Evolutionary conservation across 2,888 invertebrate species (phyloP).

Genomic region (Cheilosia soror): DNA sequence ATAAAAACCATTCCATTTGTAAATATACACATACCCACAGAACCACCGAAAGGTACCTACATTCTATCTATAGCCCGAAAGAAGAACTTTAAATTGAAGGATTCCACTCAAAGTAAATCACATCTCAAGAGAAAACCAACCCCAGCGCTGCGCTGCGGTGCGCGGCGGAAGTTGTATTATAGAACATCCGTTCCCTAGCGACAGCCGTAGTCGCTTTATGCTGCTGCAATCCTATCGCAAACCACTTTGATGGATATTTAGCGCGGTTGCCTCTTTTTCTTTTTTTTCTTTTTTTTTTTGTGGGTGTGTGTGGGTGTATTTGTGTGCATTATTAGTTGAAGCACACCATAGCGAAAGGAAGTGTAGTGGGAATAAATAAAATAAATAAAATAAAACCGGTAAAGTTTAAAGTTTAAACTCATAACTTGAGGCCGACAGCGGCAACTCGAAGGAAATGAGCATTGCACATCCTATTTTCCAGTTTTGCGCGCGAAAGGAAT

Average conservation of each 20-base stretch:
- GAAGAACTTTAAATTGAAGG: slow-evolving; percentile 66
- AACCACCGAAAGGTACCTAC: not conserved
- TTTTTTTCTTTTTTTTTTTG: not conserved
- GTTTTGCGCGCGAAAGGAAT: slow-evolving; percentile 9
- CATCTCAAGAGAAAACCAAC: slow-evolving; percentile 66
- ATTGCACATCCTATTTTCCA: slow-evolving; percentile 66
- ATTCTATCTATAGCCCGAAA: slow-evolving; percentile 34
- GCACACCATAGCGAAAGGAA: slow-evolving; percentile 49
- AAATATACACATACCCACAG: slow-evolving; percentile 3
- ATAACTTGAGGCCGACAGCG: slow-evolving; percentile 71
- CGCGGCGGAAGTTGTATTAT: slow-evolving; percentile 54
- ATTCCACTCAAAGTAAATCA: slow-evolving; percentile 74
- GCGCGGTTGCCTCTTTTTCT: slow-evolving; percentile 51
- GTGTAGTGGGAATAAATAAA: slow-evolving; percentile 64
- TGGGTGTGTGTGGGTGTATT: not conserved
- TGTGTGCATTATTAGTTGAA: slow-evolving; percentile 34
- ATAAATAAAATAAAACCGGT: slow-evolving; percentile 66
- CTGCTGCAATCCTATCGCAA: slow-evolving; percentile 62
- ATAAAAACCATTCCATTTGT: slow-evolving; percentile 56
- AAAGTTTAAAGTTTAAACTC: slow-evolving; percentile 72
- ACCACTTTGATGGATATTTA: slow-evolving; percentile 75
- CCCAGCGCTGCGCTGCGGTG: slow-evolving; percentile 25
- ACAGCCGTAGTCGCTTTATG: slow-evolving; percentile 61
- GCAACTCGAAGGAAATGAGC: slow-evolving; percentile 72
- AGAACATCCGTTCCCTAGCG: slow-evolving; percentile 72